These are phyloP conservation scores for Psittacara wagleri DNA, from an alignment of 2,113 vertebrate genomes.

Conservation along the genomic window DNA sequence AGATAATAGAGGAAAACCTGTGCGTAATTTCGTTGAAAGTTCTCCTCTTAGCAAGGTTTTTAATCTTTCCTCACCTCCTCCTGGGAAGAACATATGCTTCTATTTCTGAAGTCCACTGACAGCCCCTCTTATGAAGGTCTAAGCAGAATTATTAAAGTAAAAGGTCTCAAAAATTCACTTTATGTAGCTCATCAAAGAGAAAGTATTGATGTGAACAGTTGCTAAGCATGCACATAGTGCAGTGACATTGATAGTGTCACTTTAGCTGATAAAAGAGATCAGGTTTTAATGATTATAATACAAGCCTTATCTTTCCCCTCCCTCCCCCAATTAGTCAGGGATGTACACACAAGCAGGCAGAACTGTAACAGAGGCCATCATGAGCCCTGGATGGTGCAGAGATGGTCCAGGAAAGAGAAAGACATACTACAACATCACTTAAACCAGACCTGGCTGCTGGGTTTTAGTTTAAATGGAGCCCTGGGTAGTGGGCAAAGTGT, in stretches of 20 bases:
- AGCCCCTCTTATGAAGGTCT: background rate
- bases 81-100: background rate
- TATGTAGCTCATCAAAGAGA: background rate
- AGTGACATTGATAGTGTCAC: background rate
- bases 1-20: background rate
- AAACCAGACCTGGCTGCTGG: rapidly evolving
- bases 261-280: background rate
- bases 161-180: background rate
- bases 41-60: background rate
- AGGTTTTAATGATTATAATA: background rate
- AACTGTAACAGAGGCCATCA: background rate
- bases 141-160: constrained; percentile 7
- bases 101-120: background rate
- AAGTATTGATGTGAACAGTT: background rate
- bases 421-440: rapidly evolving
- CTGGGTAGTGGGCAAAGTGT: no score
- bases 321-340: rapidly evolving
- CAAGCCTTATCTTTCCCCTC: rapidly evolving
- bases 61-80: constrained; percentile 8
- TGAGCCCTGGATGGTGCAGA: no score
- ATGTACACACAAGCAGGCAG: rapidly evolving
- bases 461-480: background rate
- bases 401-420: background rate
- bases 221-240: background rate
- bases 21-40: background rate